Percentiles rank a stretch among this genome's conserved stretches.
Evolutionary conservation across 1,140 invertebrate species (phyloP).

Genomic region (Drusus annulatus): DNA sequence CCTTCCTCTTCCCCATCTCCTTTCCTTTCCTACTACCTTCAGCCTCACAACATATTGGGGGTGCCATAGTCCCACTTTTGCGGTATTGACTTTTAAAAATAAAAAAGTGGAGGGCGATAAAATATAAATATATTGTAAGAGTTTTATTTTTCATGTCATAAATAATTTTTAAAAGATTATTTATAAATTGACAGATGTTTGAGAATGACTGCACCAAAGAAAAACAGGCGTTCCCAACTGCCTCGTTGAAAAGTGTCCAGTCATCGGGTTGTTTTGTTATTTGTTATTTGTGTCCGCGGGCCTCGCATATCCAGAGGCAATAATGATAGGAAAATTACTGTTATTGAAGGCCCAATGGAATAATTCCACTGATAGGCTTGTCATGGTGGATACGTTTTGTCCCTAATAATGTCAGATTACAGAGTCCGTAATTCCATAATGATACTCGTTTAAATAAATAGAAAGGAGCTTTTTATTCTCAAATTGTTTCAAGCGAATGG

Average conservation of each 20-base stretch:
- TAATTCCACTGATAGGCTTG: conserved; percentile 34
- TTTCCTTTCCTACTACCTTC: no score
- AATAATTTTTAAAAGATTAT: no score
- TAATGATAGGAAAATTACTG: conserved; percentile 46
- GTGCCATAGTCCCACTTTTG: no score
- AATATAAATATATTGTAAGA: no score
- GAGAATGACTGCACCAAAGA: neutral
- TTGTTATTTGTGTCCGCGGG: conserved; percentile 36
- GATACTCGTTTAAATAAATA: conserved; percentile 36
- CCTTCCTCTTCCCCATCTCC: no score
- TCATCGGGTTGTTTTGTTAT: conserved; percentile 44
- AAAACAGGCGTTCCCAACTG: conserved; percentile 34
- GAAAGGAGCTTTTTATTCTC: neutral
- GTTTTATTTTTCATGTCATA: no score
- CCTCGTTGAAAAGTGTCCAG: conserved; percentile 43
- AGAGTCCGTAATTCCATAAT: conserved; percentile 10
- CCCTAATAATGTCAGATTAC: conserved; percentile 21
- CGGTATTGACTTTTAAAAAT: no score
- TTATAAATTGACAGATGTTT: no score
- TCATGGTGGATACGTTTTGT: conserved; percentile 15
- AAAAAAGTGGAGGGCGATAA: no score
- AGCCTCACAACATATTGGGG: no score
- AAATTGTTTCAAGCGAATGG: neutral
- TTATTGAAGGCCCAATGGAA: conserved; percentile 37
- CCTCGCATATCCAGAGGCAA: conserved; percentile 34